Conservation (phyloP, 1,140 invertebrate genomes). For the Aphelenchoides besseyi region DNA sequence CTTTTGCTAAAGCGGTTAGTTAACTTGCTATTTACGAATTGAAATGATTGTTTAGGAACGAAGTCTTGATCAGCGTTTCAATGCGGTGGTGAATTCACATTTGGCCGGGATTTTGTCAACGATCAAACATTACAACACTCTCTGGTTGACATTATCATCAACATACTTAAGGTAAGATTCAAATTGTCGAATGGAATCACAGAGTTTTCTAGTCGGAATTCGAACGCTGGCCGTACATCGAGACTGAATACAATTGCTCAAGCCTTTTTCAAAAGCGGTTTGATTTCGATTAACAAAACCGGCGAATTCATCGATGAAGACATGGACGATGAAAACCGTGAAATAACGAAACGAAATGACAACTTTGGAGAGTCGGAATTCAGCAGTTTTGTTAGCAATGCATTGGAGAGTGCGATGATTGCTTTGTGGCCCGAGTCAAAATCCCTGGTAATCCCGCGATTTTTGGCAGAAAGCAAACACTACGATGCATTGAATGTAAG, state of each 20-base stretch:
- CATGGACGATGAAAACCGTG: constrained; percentile 22
- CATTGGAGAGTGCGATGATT: constrained; percentile 22
- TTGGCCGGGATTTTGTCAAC: neutral
- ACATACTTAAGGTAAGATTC: constrained; percentile 18
- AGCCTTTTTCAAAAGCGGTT: constrained; percentile 27
- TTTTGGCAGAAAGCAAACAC: constrained; percentile 41
- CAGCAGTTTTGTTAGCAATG: constrained; percentile 14
- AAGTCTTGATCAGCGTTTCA: constrained; percentile 10
- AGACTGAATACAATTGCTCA: constrained; percentile 31
- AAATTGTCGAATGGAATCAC: too few relatives aligned
- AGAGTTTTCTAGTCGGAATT: too few relatives aligned
- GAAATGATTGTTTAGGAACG: constrained; percentile 1
- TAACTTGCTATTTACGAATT: neutral
- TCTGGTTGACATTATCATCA: constrained; percentile 15
- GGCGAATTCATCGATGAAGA: constrained; percentile 23
- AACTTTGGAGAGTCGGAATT: constrained; percentile 24
- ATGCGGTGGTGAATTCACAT: neutral
- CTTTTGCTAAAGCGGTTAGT: constrained; percentile 36
- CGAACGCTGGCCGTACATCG: neutral
- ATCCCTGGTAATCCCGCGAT: constrained; percentile 38
- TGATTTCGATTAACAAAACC: neutral
- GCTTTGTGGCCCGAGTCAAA: constrained; percentile 42
- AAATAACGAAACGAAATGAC: neutral
- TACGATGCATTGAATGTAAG: constrained; percentile 42
- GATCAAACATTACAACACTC: constrained; percentile 20